A percentile compares a stretch with the other conserved stretches of the same genome.
These are phyloP conservation scores for Caenorhabditis japonica DNA, from an alignment of 2,888 invertebrate genomes.

Conservation along the genomic window DNA sequence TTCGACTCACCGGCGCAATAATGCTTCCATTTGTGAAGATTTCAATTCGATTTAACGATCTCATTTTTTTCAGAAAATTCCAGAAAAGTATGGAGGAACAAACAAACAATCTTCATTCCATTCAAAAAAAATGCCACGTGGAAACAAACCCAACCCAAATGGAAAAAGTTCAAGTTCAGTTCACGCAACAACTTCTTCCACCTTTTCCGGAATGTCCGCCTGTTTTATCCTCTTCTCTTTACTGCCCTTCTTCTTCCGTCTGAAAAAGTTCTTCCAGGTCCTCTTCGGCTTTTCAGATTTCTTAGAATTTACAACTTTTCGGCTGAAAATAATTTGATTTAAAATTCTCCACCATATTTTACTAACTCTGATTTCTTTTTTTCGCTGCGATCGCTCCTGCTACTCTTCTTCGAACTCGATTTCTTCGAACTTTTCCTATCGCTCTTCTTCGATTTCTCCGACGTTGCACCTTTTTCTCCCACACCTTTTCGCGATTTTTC, in stretches of 20 bases:
- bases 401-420: background rate
- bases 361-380: background rate
- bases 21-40: constrained; percentile 30
- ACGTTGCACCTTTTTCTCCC: constrained; percentile 5
- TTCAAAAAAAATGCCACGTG: constrained; percentile 2
- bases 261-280: constrained; percentile 25
- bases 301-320: background rate
- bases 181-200: constrained; percentile 7
- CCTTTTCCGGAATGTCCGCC: constrained; percentile 2
- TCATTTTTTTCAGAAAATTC: constrained; percentile 13
- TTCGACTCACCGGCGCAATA: constrained; percentile 26
- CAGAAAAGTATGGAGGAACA: background rate
- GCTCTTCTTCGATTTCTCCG: constrained; percentile 1
- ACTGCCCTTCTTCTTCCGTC: constrained; percentile 6
- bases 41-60: constrained; percentile 36
- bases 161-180: constrained; percentile 9
- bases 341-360: constrained; percentile 1
- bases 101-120: background rate
- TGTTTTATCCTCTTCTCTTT: background rate
- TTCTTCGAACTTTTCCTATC: constrained; percentile 1
- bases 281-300: constrained; percentile 3
- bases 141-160: no score
- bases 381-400: background rate
- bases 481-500: background rate
- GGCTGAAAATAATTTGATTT: background rate